phyloP scores from a whole-genome alignment of 2,888 invertebrate genomes.

The Piscicola geometra region DNA sequence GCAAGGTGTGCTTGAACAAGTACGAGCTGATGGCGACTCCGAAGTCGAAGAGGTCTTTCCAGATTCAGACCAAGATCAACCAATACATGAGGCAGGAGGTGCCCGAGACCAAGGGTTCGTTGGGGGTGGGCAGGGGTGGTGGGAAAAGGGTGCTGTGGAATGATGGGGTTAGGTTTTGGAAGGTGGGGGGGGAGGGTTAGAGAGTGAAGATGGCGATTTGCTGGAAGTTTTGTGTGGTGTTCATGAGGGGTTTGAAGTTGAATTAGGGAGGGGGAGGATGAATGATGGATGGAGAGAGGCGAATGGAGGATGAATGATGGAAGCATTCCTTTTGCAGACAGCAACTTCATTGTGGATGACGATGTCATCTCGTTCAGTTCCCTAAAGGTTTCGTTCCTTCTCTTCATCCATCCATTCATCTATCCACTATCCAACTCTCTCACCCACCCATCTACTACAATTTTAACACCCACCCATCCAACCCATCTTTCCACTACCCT shows the following conservation, averaged over 20 bases:
- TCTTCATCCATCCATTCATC: too few relatives aligned
- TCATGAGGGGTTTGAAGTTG: neutral
- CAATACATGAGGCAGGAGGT: neutral
- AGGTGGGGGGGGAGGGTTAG: neutral
- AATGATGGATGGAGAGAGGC: neutral
- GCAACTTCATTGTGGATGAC: neutral
- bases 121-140: too few relatives aligned
- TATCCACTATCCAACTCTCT: too few relatives aligned
- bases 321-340: neutral
- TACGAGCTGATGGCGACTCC: constrained; percentile 8
- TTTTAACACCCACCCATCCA: too few relatives aligned
- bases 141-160: neutral
- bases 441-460: neutral
- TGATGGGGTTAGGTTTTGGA: neutral
- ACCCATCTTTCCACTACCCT: too few relatives aligned
- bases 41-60: neutral
- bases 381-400: neutral
- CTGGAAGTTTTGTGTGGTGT: neutral
- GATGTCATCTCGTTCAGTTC: neutral
- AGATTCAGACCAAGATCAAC: neutral
- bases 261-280: neutral
- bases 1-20: neutral
- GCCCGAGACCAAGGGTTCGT: too few relatives aligned
- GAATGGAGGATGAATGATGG: neutral
- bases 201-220: neutral